Evolutionary conservation across 2,888 invertebrate species (phyloP), one percentile per base, ranked within the genome.

Genomic region (Apotomis turbidana): DNA sequence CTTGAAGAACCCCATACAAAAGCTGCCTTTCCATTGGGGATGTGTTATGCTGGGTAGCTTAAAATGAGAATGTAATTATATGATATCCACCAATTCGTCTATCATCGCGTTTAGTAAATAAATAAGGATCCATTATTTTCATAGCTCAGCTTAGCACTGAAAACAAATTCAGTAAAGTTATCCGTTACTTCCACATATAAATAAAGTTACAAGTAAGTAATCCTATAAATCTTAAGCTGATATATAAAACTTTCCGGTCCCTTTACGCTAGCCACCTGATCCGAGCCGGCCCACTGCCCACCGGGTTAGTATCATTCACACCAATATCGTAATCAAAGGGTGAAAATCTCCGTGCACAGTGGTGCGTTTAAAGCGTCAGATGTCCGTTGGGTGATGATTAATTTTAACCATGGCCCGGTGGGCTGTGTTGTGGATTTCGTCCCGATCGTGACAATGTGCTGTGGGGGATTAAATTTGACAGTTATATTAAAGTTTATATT

Each of bases 291-390:
- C 46, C 61, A 61, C 61, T 61, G 61, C 61, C 12, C 27, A 61
- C 9, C 10, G 49, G 6, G 4, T 4, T n/a, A 55, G 59, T 44
- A 60, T 61, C 61, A 61, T 51, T 38, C 6, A 59, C 58, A 49
- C 41, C 49, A 61, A 61, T 68, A 49, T 51, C 49, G 15, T 58
- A 58, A 58, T 58, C 67, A 67, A 67, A 59, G 58, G 58, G 49
- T 41, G 5, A 44, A 67, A 67, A 58, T 51, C 49, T 49, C 38
- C 36, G 36, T 49, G 57, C 49, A 58, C 38, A 38, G 10, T 12
- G 10, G 13, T 46, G 3, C 59, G 60, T 49, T 61, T 1, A 57
- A 27, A 8, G 12, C 58, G 38, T 61, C 60, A 46, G 60, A 61
- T 61, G 46, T 61, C 46, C 46, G 10, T 41, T 41, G 60, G 15